A percentile compares a stretch with the other conserved stretches of the same genome.
These are phyloP conservation scores for Actinemys pallida DNA, from an alignment of 2,113 vertebrate species.

Conservation along the genomic window DNA sequence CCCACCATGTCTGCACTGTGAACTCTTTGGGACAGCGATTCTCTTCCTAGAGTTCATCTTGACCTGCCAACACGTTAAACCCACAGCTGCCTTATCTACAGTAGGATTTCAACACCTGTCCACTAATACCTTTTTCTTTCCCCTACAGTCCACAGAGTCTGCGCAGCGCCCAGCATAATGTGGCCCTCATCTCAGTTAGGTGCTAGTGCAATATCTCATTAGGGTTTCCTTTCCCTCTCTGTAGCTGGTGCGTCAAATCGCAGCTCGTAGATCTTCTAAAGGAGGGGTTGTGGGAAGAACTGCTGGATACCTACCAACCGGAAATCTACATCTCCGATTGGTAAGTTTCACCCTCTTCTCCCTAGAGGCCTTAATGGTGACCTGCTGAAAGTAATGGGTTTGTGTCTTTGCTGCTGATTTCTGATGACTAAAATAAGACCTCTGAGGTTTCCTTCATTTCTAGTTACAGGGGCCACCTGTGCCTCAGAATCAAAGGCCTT, in stretches of 20 bases:
- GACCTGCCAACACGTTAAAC: background rate
- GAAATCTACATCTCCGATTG: conserved; percentile 58
- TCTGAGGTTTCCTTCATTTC: background rate
- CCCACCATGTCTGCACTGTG: background rate
- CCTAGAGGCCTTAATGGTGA: background rate
- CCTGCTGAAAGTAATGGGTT: background rate
- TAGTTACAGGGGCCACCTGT: background rate
- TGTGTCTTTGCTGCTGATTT: background rate
- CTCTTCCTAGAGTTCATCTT: no score
- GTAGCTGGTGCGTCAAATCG: conserved; percentile 47
- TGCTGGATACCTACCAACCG: conserved; percentile 47
- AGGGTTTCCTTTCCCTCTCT: no score
- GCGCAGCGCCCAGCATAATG: background rate
- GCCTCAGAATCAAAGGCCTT: background rate
- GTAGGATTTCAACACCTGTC: background rate
- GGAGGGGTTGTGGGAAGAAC: conserved; percentile 59
- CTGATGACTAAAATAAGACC: background rate
- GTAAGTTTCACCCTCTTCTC: conserved; percentile 15
- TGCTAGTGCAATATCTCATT: background rate
- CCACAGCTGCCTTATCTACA: background rate
- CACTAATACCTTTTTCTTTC: rapidly evolving
- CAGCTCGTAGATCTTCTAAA: conserved; percentile 52
- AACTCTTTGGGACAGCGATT: background rate
- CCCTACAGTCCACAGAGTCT: background rate
- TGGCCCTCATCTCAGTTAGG: background rate